Base-by-base conservation (phyloP, 2,113 vertebrate genomes). In the Passerina amoena region DNA sequence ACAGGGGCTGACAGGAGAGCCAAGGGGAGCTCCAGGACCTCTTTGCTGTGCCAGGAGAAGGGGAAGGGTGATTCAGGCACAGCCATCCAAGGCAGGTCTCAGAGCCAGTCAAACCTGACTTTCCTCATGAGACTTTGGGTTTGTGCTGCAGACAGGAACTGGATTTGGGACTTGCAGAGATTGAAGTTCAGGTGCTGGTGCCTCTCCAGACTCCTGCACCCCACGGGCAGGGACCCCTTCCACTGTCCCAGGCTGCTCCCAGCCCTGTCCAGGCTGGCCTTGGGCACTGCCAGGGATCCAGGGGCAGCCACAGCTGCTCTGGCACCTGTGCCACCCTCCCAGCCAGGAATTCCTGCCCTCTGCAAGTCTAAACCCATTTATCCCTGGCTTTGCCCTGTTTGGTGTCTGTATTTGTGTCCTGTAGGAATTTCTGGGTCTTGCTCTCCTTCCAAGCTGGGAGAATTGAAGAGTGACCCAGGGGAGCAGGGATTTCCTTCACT, bases 1-100 rank as follows among this genome's bases (percentile, higher is more conserved):
- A n/a, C 51, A 8, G 35, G 60, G 81, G 64, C 31, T 96, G 94
- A 25, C 90, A 69, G 91, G 81, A 59, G n/a, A 87, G 88, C 93
- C 90, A 79, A 65, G 63, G 72, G n/a, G 73, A 90, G 89, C 82
- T n/a, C 59, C 19, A 1, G 44, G 22, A 68, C 13, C 78, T 57
- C 72, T 71, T 5, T 68, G 31, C 54, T 65, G 35, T 92, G 87
- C 92, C 86, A 70, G 47, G 80, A 79, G 59, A 28, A 83, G 82
- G 64, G 80, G 51, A 82, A 63, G 83, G 87, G 63, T 56, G 40
- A 80, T 24, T 56, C 21, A 7, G 80, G 65, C 80, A 15, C 79
- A 42, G 45, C 82, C 92, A 82, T 60, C 88, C 63, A 81, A 82
- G 88, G 77, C 69, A 3, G 40, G 27, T 85, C 68, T 64, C 71